Evolutionary conservation across 2,113 vertebrate species (phyloP).

Genomic region (Lontra canadensis): DNA sequence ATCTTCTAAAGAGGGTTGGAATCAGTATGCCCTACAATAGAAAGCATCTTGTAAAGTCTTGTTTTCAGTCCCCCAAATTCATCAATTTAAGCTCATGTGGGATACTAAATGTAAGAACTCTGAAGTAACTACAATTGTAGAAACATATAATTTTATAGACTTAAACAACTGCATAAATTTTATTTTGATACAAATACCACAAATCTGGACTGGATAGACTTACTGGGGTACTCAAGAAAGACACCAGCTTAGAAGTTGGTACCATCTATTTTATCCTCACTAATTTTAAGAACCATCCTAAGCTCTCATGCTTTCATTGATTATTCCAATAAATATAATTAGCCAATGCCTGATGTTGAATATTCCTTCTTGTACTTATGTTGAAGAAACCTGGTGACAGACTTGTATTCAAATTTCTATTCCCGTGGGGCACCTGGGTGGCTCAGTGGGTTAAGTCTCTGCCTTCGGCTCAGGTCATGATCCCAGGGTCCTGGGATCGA

Average conservation of each 20-base stretch:
- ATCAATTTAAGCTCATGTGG: not conserved
- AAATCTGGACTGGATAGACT: not conserved
- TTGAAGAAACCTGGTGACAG: conserved; percentile 39
- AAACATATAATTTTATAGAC: not conserved
- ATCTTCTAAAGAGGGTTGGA: not conserved
- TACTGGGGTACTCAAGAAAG: conserved; percentile 26
- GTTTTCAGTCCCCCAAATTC: not conserved
- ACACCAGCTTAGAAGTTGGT: not conserved
- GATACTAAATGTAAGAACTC: conserved; percentile 1
- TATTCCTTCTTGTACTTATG: not conserved
- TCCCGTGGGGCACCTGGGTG: not conserved
- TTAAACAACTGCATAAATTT: conserved; percentile 31
- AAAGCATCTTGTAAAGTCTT: conserved; percentile 11
- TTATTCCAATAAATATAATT: conserved; percentile 11
- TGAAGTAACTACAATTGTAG: conserved; percentile 30
- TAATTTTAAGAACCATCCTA: conserved; percentile 28
- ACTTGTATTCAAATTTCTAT: not conserved
- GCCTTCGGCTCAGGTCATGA: no score
- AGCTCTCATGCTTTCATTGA: not conserved
- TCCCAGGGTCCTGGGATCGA: no score
- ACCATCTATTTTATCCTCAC: conserved; percentile 8
- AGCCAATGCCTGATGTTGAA: not conserved
- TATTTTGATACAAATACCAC: not conserved
- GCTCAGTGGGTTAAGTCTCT: no score
- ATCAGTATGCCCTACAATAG: not conserved